Evolutionary conservation across 2,113 vertebrate species (phyloP).

Genomic region (Athene noctua): DNA sequence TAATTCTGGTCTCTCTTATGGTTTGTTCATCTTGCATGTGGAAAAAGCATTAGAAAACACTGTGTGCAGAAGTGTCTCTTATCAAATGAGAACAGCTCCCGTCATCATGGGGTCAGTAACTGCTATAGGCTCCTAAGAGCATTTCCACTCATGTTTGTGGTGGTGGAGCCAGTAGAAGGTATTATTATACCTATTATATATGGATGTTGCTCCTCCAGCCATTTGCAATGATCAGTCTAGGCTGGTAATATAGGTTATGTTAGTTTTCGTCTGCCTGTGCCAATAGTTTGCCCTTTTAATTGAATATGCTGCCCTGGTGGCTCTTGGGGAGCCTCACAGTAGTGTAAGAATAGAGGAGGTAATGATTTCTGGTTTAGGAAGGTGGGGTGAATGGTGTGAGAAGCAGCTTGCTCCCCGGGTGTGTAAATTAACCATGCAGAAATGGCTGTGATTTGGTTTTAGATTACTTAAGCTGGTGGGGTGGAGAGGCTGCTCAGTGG

Average conservation of each 20-base stretch:
- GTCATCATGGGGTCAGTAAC: not conserved
- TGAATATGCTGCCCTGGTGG: not conserved
- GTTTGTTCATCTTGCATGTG: not conserved
- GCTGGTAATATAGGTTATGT: not conserved
- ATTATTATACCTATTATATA: not conserved
- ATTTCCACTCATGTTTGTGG: not conserved
- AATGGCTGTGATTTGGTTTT: not conserved
- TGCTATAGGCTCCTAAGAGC: not conserved
- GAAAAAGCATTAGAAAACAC: not conserved
- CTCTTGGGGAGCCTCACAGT: not conserved
- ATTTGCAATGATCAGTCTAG: not conserved
- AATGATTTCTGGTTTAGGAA: not conserved
- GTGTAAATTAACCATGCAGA: not conserved
- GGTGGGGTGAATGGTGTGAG: not conserved
- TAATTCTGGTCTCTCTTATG: not conserved
- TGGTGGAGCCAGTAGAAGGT: not conserved
- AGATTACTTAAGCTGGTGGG: not conserved
- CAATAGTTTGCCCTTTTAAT: not conserved
- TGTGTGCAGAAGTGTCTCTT: not conserved
- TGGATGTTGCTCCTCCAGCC: not conserved
- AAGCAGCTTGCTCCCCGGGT: rapidly evolving
- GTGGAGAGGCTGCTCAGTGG: not conserved
- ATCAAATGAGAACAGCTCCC: not conserved
- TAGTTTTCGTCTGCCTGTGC: not conserved
- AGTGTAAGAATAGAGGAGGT: not conserved